Evolutionary conservation across 2,797 vertebrate species (phyloP).

Genomic region (Squalus acanthias): DNA sequence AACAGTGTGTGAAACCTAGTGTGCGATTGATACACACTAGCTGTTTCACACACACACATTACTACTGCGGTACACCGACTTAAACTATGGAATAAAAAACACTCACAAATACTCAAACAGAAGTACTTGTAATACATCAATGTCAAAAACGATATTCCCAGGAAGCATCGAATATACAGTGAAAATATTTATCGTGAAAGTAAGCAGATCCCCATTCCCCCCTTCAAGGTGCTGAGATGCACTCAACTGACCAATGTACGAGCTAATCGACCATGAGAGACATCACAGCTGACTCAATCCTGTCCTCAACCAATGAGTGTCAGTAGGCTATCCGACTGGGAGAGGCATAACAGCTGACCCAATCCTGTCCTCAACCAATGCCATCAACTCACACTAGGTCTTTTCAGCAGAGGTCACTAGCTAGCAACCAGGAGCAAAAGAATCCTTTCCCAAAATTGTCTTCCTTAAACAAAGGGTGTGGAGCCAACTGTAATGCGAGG

Average conservation of each 20-base stretch:
- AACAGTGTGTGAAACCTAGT: too few species aligned
- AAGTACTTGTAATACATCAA: background rate
- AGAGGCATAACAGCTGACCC: background rate
- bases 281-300: background rate
- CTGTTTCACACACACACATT: background rate
- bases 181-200: background rate
- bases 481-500: background rate
- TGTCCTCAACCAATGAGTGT: background rate
- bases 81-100: background rate
- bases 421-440: background rate
- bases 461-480: background rate
- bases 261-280: background rate
- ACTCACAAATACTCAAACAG: background rate
- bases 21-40: background rate
- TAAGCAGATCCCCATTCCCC: background rate
- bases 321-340: background rate
- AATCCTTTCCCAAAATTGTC: background rate
- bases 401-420: background rate
- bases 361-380: background rate
- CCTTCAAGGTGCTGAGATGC: background rate
- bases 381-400: background rate
- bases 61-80: background rate
- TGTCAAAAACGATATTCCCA: background rate
- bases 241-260: background rate
- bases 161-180: background rate